Evolutionary conservation across 2,113 vertebrate species (phyloP), one percentile per base, ranked within the genome.

Genomic region (Antigone vipio): DNA sequence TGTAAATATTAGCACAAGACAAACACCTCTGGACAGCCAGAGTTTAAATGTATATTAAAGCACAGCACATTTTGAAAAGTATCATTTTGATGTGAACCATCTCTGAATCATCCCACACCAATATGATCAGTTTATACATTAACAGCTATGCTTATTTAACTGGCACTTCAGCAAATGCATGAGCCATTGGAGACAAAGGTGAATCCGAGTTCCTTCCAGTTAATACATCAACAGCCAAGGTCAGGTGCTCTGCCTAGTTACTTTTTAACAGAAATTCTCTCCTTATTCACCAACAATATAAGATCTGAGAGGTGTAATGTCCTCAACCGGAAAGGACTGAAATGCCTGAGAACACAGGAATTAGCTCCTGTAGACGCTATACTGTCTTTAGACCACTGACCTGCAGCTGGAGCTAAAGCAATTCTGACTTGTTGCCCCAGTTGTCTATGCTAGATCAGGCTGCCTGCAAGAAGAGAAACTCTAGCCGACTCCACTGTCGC

Each of bases 1-100:
- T 45, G 73, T 66, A 93, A 78, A 68, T 76, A 83, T 49, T 52
- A 93, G 38, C 89, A 95, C 12, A 84, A 58, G 79, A 91, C 67
- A 96, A 93, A 87, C n/a, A 81, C 53, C 89, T 94, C 86, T 59
- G 53, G 53, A 87, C 44, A 80, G 72, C 22, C 95, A 97, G 95
- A 95, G 84, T 85, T 89, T 77, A 86, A 95, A 74, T 1, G 1
- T 18, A 20, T 73, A 59, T 90, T 88, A 93, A 96, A 94, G 76
- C 68, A 52, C 1, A 82, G 73, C 71, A 27, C 42, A 66, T 83
- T 78, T 66, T 58, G 63, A 95, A 85, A 93, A 79, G 50, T 85
- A 76, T 2, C 10, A 19, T 87, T 58, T 56, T 56, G 74, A 44
- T 17, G 58, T 38, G 69, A 53, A 74, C 34, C 18, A 40, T 49